A percentile compares a stretch with the other conserved stretches of the same genome.
Evolutionary conservation across 1,140 invertebrate genomes (phyloP).

Genomic region (Carposina sasakii): DNA sequence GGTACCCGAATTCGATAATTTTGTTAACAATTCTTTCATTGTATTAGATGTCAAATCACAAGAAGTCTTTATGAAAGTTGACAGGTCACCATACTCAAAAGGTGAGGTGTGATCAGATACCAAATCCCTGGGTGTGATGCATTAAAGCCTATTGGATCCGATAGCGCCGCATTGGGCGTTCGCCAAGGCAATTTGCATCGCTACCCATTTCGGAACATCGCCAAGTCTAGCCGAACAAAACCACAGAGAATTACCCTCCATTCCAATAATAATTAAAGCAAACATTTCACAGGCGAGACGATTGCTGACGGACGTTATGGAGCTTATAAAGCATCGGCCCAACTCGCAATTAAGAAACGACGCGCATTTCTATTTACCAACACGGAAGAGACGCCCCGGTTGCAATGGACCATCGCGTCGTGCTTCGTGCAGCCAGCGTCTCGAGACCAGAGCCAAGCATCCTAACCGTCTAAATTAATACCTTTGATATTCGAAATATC

Average conservation of each 20-base stretch:
- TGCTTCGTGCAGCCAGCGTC: conserved; percentile 34
- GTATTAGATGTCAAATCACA: too few species aligned
- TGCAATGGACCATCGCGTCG: conserved; percentile 57
- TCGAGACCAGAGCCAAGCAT: conserved; percentile 39
- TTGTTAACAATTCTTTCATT: conserved; percentile 38
- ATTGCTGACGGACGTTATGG: conserved; percentile 59
- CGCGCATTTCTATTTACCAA: conserved; percentile 64
- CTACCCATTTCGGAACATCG: conserved; percentile 71
- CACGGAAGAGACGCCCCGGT: conserved; percentile 65
- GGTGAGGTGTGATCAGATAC: too few species aligned
- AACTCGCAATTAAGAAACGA: conserved; percentile 69
- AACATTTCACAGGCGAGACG: conserved; percentile 66
- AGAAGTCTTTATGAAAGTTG: too few species aligned
- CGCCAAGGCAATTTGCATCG: conserved; percentile 72
- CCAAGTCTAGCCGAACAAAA: conserved; percentile 73
- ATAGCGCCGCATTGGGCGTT: conserved; percentile 66
- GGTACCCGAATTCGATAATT: too few species aligned
- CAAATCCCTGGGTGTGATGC: conserved; percentile 50
- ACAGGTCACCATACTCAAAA: too few species aligned
- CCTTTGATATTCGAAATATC: conserved; percentile 67
- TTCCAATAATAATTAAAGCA: conserved; percentile 73
- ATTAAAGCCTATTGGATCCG: conserved; percentile 41
- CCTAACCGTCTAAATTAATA: conserved; percentile 60
- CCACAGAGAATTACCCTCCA: conserved; percentile 70
- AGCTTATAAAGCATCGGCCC: conserved; percentile 67